Conservation (phyloP, 1,140 invertebrate species). For the Achroia grisella region DNA sequence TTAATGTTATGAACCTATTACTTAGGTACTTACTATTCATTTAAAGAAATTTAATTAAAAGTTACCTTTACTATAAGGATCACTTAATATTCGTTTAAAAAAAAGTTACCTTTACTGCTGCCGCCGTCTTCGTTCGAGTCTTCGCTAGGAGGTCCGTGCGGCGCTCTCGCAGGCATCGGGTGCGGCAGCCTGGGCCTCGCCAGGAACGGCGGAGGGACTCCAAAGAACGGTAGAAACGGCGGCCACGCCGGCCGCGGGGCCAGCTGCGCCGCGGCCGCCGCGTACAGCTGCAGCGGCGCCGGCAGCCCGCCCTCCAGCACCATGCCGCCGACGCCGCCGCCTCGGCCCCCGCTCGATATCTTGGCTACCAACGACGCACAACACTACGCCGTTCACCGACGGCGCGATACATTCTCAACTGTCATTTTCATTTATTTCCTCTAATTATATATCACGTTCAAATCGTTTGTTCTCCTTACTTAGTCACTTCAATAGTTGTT, state of each 20-base stretch:
- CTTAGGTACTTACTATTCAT: no score
- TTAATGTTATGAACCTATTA: no score
- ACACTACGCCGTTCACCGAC: constrained; percentile 25
- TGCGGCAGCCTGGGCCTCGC: constrained; percentile 55
- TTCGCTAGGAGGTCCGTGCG: constrained; percentile 72
- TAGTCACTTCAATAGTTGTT: no score
- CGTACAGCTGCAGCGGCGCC: constrained; percentile 74
- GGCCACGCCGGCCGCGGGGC: constrained; percentile 73
- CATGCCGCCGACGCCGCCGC: constrained; percentile 35
- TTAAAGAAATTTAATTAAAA: no score
- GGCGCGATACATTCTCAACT: constrained; percentile 16
- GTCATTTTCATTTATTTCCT: constrained; percentile 13
- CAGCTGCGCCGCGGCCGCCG: constrained; percentile 73
- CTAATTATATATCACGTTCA: neutral
- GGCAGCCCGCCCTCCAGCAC: constrained; percentile 70
- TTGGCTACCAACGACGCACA: constrained; percentile 35
- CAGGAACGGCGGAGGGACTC: constrained; percentile 69
- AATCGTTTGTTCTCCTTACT: constrained; percentile 1
- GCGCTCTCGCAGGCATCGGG: constrained; percentile 43
- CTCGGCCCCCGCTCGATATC: constrained; percentile 32
- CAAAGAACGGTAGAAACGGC: constrained; percentile 74
- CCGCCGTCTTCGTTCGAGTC: constrained; percentile 75
- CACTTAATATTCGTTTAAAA: no score
- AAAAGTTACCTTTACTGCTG: constrained; percentile 63
- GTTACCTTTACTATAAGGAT: no score